A percentile compares a stretch with the other conserved stretches of the same genome.
phyloP scores from a whole-genome alignment of 2,888 invertebrate species.

The Metallyticus violacea region DNA sequence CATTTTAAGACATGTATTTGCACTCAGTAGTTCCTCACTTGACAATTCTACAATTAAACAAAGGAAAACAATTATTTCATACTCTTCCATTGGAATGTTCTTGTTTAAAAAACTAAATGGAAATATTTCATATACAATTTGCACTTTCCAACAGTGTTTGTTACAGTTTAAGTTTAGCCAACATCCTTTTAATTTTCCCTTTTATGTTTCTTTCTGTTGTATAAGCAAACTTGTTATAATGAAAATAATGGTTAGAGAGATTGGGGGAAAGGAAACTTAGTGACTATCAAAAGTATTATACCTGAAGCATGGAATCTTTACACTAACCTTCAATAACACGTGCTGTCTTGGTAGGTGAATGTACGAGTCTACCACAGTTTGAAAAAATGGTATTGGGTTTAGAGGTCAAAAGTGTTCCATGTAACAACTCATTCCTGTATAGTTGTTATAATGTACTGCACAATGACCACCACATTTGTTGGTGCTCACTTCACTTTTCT shows the following conservation, averaged over 20 bases:
- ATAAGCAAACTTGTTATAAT: not conserved
- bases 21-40: not conserved
- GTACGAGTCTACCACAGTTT: not conserved
- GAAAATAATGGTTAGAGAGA: not conserved
- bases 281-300: not conserved
- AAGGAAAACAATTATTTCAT: not conserved
- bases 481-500: not conserved
- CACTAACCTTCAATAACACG: not conserved
- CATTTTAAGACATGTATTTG: not conserved
- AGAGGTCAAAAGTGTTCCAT: not conserved
- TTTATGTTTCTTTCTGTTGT: not conserved
- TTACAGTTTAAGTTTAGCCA: not conserved
- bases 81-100: not conserved
- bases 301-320: not conserved
- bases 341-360: constrained; percentile 1
- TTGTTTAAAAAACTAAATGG: not conserved
- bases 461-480: not conserved
- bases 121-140: not conserved
- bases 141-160: not conserved
- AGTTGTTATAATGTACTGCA: not conserved
- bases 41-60: not conserved
- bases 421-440: not conserved
- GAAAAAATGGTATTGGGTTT: not conserved
- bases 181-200: not conserved
- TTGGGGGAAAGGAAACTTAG: not conserved